Base-by-base conservation (phyloP, 1,140 invertebrate genomes). In the Onthophagus taurus region DNA sequence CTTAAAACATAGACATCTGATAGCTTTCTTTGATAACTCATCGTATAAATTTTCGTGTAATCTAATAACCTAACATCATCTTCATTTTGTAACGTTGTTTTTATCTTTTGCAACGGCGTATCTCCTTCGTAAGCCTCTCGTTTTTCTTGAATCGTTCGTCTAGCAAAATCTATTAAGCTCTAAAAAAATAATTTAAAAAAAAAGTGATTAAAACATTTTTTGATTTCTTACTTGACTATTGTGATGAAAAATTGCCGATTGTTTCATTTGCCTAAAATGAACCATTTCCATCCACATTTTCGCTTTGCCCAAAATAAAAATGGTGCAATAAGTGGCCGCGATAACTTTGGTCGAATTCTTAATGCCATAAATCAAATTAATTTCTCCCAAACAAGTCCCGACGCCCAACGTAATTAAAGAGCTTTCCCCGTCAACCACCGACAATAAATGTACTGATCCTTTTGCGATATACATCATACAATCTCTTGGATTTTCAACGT, bases 311-410 rank as follows among this genome's bases (percentile, higher is more conserved):
- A 41, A 26, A 2, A 29, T 17, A 26, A 26, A 41, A 20, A 41
- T 41, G 3, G 38, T 41, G 18, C 38, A 26, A 18, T 41, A 41
- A 2, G 38, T 29, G 6, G 38, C 38, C 3, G 38, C 38, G 5
- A 41, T 19, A 14, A 41, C 38, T 8, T 41, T 41, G 2, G 38
- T 26, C 6, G 38, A 17, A 41, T 11, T 41, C 8, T 14, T 29
- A 11, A 41, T 41, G 12, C 23, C 16, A 26, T 41, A 41, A 1
- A 41, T 16, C 14, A 41, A n/a, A 29, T 41, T 41, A 41, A 41
- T 12, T 26, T 41, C 23, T 5, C 38, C 38, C 13, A 41, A 16
- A 11, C 21, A 14, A 9, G 38, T 26, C 3, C 38, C 38, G 29
- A 14, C 14, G 23, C 23, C 24, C 11, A 41, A 41, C n/a, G 38